These are phyloP conservation scores for Dynastes tityus DNA, from an alignment of 2,888 invertebrate species.

Conservation along the genomic window DNA sequence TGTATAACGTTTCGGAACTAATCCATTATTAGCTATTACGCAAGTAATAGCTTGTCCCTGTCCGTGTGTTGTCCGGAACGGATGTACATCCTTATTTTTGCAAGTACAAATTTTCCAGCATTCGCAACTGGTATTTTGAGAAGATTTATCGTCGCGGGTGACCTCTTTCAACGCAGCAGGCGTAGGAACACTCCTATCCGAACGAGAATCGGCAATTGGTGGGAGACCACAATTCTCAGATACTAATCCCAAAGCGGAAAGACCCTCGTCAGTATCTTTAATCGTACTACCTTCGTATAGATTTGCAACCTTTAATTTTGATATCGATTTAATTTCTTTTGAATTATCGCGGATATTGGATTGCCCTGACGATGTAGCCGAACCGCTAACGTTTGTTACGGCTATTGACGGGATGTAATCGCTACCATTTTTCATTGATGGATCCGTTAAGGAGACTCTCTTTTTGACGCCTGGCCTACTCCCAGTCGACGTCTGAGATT, in stretches of 20 bases:
- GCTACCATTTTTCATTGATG: background rate
- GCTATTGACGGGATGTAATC: background rate
- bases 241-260: background rate
- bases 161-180: background rate
- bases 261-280: background rate
- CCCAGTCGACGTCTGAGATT: background rate
- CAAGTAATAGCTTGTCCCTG: conserved; percentile 25
- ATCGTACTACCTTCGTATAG: background rate
- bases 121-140: conserved; percentile 31
- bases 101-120: conserved; percentile 44
- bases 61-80: background rate
- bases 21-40: conserved; percentile 28
- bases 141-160: conserved; percentile 6
- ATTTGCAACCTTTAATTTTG: background rate
- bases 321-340: background rate
- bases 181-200: background rate
- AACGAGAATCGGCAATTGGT: background rate
- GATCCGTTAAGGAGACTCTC: conserved; percentile 19
- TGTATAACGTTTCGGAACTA: conserved; percentile 36
- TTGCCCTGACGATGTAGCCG: background rate
- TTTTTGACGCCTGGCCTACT: conserved; percentile 2
- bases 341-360: background rate
- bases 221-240: background rate
- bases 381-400: background rate
- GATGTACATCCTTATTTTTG: background rate